Conservation (phyloP, 2,113 vertebrate genomes). For the Myotis davidii region DNA sequence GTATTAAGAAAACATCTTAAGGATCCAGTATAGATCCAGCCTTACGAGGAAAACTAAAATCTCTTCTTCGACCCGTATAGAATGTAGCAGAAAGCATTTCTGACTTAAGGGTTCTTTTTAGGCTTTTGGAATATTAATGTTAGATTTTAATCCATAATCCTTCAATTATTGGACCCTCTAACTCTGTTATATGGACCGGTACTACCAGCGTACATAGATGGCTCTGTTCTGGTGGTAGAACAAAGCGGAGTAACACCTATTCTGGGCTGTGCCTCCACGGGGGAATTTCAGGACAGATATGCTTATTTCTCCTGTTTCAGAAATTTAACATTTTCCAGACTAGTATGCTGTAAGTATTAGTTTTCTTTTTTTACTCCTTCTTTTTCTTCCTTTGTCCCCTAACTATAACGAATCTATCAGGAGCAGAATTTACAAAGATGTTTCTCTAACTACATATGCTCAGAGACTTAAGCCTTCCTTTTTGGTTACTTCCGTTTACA, state of each 20-base stretch:
- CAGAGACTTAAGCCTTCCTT: neutral
- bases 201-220: neutral
- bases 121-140: neutral
- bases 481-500: neutral
- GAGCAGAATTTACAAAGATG: neutral
- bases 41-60: neutral
- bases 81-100: neutral
- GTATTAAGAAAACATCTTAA: neutral
- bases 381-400: neutral
- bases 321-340: neutral
- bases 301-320: neutral
- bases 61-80: neutral
- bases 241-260: neutral
- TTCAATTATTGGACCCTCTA: neutral
- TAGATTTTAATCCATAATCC: neutral
- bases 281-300: neutral
- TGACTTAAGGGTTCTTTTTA: neutral
- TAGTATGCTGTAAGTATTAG: neutral
- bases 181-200: neutral
- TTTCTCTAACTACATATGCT: neutral
- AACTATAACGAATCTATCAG: neutral
- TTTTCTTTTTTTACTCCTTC: neutral
- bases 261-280: rapidly evolving
- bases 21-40: neutral
- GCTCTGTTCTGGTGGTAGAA: neutral